Conservation (phyloP, 2,797 vertebrate species). For the Avahi laniger region DNA sequence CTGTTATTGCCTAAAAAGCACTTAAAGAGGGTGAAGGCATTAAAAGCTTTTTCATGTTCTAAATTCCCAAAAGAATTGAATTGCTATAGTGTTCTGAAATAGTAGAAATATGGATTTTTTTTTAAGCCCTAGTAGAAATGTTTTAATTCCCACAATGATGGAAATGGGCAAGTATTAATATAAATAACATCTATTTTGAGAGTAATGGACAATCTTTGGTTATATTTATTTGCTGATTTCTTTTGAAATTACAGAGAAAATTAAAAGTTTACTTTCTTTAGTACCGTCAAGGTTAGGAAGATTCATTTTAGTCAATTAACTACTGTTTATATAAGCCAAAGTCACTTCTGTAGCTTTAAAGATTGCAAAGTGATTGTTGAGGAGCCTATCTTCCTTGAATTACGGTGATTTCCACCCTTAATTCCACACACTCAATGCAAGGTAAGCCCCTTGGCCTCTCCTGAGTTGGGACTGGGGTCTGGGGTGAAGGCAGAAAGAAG, state of each 20-base stretch:
- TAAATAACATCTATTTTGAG: not conserved
- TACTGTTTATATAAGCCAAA: not conserved
- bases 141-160: not conserved
- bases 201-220: constrained; percentile 53
- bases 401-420: not conserved
- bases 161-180: not conserved
- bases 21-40: not conserved
- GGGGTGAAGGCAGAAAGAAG: not conserved
- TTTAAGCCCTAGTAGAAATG: not conserved
- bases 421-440: not conserved
- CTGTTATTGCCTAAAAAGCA: not conserved
- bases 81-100: not conserved
- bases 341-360: not conserved
- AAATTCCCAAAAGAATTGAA: not conserved
- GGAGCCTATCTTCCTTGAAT: not conserved
- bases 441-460: not conserved
- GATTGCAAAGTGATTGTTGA: not conserved
- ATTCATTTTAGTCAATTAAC: not conserved
- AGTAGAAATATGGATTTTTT: not conserved
- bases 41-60: not conserved
- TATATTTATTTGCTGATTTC: not conserved
- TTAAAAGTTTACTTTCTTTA: not conserved
- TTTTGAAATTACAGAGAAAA: not conserved
- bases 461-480: rapidly evolving
- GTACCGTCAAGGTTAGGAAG: not conserved